phyloP scores from a whole-genome alignment of 2,888 invertebrate genomes.

The Euspilapteryx auroguttella region DNA sequence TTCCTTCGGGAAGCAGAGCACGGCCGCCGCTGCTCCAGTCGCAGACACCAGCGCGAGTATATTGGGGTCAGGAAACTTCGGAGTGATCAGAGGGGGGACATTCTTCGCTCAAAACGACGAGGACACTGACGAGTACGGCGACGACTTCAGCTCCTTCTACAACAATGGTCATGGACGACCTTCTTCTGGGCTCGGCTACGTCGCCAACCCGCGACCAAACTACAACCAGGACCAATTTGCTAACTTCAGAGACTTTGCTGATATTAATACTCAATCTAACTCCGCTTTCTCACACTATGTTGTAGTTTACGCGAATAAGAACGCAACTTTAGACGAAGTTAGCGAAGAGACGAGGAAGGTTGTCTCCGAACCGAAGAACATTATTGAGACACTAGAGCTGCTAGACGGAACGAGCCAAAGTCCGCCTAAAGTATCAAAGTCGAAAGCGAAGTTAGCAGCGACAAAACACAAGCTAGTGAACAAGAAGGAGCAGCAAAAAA shows the following conservation, averaged over 20 bases:
- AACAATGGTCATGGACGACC: conserved; percentile 76
- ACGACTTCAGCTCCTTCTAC: conserved; percentile 62
- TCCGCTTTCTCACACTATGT: conserved; percentile 80
- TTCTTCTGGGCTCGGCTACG: conserved; percentile 59
- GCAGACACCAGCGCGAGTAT: conserved; percentile 63
- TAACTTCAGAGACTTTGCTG: conserved; percentile 88
- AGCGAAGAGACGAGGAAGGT: conserved; percentile 42
- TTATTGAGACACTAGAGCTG: conserved; percentile 76
- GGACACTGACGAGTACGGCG: conserved; percentile 59
- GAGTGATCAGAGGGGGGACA: conserved; percentile 83
- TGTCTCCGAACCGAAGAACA: conserved; percentile 72
- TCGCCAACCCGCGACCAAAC: conserved; percentile 73
- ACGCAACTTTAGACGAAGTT: conserved; percentile 64
- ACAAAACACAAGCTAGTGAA: conserved; percentile 39
- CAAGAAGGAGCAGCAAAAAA: conserved; percentile 51
- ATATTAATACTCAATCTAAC: conserved; percentile 82
- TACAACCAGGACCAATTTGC: conserved; percentile 84
- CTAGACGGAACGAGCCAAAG: conserved; percentile 55
- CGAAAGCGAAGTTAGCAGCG: conserved; percentile 66
- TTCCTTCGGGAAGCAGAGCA: conserved; percentile 33
- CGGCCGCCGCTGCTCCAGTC: conserved; percentile 32
- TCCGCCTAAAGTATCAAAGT: conserved; percentile 54
- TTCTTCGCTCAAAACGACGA: conserved; percentile 78
- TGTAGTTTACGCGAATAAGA: conserved; percentile 82
- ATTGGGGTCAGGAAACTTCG: conserved; percentile 83